Conservation (phyloP, 2,113 vertebrate species). For the Dinomys branickii region DNA sequence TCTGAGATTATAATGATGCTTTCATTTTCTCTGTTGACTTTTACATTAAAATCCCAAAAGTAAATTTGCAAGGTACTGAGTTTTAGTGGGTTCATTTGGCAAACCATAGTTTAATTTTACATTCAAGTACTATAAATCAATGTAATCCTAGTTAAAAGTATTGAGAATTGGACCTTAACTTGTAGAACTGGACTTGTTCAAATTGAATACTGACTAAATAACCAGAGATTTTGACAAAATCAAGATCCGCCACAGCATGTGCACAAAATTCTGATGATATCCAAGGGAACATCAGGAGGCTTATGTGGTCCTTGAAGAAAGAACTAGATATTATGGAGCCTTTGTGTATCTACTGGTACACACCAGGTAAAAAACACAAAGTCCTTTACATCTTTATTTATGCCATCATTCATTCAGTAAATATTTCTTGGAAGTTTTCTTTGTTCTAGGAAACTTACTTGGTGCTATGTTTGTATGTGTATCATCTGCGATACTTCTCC, state of each 20-base stretch:
- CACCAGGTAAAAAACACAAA: slow-evolving; percentile 8
- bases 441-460: neutral
- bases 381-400: neutral
- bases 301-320: neutral
- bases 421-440: neutral
- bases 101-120: slow-evolving; percentile 31
- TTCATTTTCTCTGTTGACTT: slow-evolving; percentile 44
- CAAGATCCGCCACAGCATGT: neutral
- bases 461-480: neutral
- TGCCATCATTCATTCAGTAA: neutral
- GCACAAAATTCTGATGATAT: neutral
- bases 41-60: slow-evolving; percentile 45
- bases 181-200: neutral
- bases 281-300: neutral
- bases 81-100: slow-evolving; percentile 32
- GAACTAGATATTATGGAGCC: neutral
- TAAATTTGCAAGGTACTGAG: slow-evolving; percentile 16
- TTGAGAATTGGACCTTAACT: neutral
- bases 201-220: neutral
- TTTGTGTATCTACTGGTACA: neutral
- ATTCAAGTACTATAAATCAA: slow-evolving; percentile 33
- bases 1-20: neutral
- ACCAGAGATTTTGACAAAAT: slow-evolving; percentile 20
- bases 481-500: neutral
- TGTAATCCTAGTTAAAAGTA: neutral